Conservation (phyloP, 2,797 vertebrate genomes). For the Loris lydekkerianus region DNA sequence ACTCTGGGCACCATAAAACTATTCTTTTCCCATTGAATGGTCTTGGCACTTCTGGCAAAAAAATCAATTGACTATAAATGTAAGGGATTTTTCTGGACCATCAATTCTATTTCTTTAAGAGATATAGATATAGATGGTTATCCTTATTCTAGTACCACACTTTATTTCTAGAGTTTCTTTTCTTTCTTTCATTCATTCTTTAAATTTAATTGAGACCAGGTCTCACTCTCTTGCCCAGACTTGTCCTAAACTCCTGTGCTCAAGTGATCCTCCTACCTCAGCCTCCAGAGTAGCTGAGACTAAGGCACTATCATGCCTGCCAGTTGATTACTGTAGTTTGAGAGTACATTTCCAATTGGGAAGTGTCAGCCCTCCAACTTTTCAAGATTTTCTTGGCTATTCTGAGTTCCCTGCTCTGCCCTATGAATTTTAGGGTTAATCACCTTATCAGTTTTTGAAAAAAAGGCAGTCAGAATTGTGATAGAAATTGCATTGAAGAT, state of each 20-base stretch:
- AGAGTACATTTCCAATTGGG: background rate
- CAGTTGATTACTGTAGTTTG: background rate
- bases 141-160: background rate
- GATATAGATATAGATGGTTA: background rate
- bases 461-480: background rate
- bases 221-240: background rate
- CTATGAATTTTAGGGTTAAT: slow-evolving; percentile 9
- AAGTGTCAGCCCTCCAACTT: background rate
- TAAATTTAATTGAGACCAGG: background rate
- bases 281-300: background rate
- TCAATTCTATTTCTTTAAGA: background rate
- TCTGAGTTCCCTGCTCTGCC: background rate
- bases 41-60: background rate
- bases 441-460: background rate
- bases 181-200: too few relatives aligned
- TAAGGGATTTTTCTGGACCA: background rate
- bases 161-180: background rate
- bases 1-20: background rate
- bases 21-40: background rate
- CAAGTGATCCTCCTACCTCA: background rate
- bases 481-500: background rate
- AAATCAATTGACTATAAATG: slow-evolving; percentile 6
- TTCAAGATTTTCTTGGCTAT: background rate
- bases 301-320: background rate
- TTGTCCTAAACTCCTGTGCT: background rate